Conservation (phyloP, 2,888 invertebrate species). For the Gymnosoma rotundatum region DNA sequence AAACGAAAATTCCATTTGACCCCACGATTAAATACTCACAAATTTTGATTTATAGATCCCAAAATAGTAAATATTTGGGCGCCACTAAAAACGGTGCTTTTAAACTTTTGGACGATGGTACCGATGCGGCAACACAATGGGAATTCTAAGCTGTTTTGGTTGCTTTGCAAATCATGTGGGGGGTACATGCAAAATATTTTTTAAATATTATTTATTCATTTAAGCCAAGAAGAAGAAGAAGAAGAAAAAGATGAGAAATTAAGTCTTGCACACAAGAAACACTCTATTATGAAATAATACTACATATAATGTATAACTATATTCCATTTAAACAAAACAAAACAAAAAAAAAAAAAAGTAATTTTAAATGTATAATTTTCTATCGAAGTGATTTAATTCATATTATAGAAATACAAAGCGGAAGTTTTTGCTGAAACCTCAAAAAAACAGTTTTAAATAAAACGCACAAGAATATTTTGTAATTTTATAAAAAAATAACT, state of each 20-base stretch:
- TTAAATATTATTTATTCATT: constrained; percentile 62
- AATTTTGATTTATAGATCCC: constrained; percentile 75
- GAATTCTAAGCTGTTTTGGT: constrained; percentile 87
- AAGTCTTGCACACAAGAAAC: constrained; percentile 35
- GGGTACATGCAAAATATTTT: constrained; percentile 47
- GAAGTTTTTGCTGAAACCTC: constrained; percentile 69
- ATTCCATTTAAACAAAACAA: constrained; percentile 47
- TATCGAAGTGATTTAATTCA: constrained; percentile 57
- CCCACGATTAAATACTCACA: background rate
- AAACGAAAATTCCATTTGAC: background rate
- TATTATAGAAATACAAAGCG: constrained; percentile 65
- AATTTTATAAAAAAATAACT: constrained; percentile 58
- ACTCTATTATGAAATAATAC: constrained; percentile 62
- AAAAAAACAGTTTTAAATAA: constrained; percentile 56
- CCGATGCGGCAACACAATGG: constrained; percentile 94
- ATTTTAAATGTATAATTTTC: constrained; percentile 55
- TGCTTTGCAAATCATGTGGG: constrained; percentile 3
- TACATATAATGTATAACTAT: constrained; percentile 69
- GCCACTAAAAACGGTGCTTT: constrained; percentile 96
- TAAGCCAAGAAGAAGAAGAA: constrained; percentile 47
- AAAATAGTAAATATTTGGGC: constrained; percentile 89
- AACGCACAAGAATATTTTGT: constrained; percentile 60
- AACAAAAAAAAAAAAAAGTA: constrained; percentile 27
- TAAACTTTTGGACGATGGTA: constrained; percentile 90
- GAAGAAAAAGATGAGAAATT: background rate